phyloP scores from a whole-genome alignment of 2,888 invertebrate genomes.

The Strigamia crassipes region DNA sequence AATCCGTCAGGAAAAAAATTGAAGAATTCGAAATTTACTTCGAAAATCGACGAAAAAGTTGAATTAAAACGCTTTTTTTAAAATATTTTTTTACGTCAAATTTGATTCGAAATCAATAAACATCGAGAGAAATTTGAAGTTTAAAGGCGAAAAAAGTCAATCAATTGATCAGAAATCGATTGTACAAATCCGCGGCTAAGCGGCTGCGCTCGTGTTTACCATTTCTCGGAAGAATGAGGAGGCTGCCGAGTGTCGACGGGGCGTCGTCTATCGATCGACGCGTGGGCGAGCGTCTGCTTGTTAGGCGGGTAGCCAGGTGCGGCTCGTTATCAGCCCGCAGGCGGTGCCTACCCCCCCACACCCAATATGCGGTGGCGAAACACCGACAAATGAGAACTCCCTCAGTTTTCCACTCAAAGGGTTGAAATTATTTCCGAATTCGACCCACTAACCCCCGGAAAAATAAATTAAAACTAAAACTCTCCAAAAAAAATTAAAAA shows the following conservation, averaged over 20 bases:
- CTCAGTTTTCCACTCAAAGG: neutral
- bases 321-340: constrained; percentile 22
- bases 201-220: constrained; percentile 30
- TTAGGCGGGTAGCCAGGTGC: constrained; percentile 22
- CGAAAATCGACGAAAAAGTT: too few relatives aligned
- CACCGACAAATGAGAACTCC: constrained; percentile 1
- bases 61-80: too few relatives aligned
- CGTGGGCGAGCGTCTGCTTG: constrained; percentile 1
- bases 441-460: neutral
- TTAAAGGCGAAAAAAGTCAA: neutral
- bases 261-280: constrained; percentile 17
- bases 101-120: too few relatives aligned
- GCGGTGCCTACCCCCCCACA: neutral
- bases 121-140: too few relatives aligned
- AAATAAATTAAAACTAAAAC: neutral
- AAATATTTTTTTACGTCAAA: too few relatives aligned
- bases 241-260: constrained; percentile 24
- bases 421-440: neutral
- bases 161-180: constrained; percentile 30
- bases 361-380: constrained; percentile 26
- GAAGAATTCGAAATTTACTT: too few relatives aligned
- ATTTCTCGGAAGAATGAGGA: constrained; percentile 30
- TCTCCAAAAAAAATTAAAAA: too few relatives aligned
- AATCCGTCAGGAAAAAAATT: too few relatives aligned
- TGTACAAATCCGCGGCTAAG: constrained; percentile 26